These are phyloP conservation scores for Clitarchus hookeri DNA, from an alignment of 2,888 invertebrate genomes.

Conservation along the genomic window DNA sequence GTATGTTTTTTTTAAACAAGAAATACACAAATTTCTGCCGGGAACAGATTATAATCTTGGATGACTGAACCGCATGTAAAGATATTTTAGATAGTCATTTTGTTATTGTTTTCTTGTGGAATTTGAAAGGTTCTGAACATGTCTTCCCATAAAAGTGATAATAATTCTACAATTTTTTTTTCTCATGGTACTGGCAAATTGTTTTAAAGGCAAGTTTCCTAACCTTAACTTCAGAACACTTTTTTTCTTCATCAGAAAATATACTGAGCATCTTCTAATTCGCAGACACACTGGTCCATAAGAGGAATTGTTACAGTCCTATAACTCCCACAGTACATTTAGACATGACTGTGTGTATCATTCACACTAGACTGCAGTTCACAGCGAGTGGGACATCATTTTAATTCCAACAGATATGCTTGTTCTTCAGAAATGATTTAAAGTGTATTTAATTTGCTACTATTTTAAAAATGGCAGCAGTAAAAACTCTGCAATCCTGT, in stretches of 20 bases:
- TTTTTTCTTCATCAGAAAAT: neutral
- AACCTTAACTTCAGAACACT: neutral
- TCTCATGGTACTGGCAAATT: constrained; percentile 5
- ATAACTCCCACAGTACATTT: neutral
- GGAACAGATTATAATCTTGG: neutral
- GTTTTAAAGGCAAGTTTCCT: neutral
- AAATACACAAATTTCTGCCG: neutral
- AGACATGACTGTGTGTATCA: neutral
- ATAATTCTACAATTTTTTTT: neutral
- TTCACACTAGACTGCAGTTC: neutral
- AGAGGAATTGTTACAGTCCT: neutral
- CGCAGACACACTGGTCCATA: neutral
- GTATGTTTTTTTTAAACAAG: constrained; percentile 16
- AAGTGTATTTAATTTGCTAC: neutral
- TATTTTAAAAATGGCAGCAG: no score
- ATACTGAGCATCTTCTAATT: neutral
- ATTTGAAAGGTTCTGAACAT: neutral
- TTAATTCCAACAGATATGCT: no score
- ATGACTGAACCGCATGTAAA: neutral
- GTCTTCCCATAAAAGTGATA: neutral
- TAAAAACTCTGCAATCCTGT: no score
- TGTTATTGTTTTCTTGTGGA: neutral
- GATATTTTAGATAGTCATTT: neutral
- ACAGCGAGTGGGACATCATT: neutral
- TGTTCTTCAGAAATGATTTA: neutral